These are phyloP conservation scores for Onychomys torridus DNA, from an alignment of 2,797 vertebrate species.

Conservation along the genomic window DNA sequence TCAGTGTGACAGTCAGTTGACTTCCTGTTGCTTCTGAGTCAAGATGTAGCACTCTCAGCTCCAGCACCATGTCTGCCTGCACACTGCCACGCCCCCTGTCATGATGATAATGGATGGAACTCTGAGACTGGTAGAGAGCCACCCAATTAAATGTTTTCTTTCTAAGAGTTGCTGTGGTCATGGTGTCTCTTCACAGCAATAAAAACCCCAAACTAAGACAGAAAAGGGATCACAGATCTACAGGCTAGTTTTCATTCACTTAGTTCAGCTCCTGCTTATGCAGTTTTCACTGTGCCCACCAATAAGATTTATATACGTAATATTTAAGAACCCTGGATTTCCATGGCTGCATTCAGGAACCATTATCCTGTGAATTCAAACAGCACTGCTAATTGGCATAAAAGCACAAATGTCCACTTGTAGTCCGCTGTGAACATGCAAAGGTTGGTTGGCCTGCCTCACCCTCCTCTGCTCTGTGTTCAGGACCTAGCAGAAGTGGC, in stretches of 20 bases:
- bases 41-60: neutral
- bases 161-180: neutral
- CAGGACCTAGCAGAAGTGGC: neutral
- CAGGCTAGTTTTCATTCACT: neutral
- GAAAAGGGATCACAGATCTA: neutral
- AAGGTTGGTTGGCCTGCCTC: neutral
- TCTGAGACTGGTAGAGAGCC: neutral
- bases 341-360: slow-evolving; percentile 29
- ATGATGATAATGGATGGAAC: neutral
- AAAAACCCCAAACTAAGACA: neutral
- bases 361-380: slow-evolving; percentile 43
- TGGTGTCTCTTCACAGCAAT: neutral
- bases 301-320: neutral
- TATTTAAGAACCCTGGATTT: slow-evolving; percentile 49
- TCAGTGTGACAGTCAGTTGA: neutral
- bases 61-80: neutral
- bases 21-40: neutral
- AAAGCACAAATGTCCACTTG: neutral
- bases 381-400: neutral
- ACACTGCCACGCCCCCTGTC: neutral
- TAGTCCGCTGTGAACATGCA: neutral
- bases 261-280: neutral
- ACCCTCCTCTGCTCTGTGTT: neutral
- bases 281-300: neutral
- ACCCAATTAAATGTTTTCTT: neutral